Evolutionary conservation across 2,113 vertebrate genomes (phyloP).

Genomic region (Gasterosteus nipponicus): DNA sequence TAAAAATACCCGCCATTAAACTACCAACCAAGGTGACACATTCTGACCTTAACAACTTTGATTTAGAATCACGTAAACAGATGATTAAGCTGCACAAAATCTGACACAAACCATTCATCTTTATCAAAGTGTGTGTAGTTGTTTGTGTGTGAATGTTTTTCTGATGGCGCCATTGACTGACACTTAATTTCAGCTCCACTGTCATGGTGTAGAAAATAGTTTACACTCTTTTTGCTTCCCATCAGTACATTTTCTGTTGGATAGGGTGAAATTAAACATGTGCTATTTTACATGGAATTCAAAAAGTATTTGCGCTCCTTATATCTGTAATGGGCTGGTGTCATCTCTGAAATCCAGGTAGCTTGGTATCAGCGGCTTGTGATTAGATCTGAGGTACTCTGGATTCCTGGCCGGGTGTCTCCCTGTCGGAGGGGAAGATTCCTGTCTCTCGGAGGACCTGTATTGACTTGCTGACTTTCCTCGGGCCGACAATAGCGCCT

Average conservation of each 20-base stretch:
- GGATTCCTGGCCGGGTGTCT: conserved; percentile 24
- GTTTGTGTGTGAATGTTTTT: not conserved
- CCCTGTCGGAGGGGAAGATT: conserved; percentile 49
- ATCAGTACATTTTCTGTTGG: not conserved
- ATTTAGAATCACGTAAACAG: not conserved
- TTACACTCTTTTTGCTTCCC: not conserved
- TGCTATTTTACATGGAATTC: not conserved
- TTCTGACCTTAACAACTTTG: not conserved
- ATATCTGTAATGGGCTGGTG: not conserved
- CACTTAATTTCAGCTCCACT: not conserved
- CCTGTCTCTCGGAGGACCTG: conserved; percentile 68
- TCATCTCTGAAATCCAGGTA: not conserved
- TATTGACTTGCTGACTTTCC: conserved; percentile 67
- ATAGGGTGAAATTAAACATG: not conserved
- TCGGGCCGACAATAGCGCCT: conserved; percentile 57
- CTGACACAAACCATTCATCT: not conserved
- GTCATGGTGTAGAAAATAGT: not conserved
- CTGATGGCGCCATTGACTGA: not conserved
- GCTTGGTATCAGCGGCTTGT: conserved; percentile 9
- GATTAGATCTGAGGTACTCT: conserved; percentile 11
- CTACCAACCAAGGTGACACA: not conserved
- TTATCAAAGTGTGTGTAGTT: not conserved
- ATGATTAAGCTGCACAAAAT: not conserved
- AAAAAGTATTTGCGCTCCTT: not conserved
- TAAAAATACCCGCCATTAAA: not conserved